A percentile compares a stretch with the other conserved stretches of the same genome.
These are phyloP conservation scores for Eupristina koningsbergeri DNA, from an alignment of 1,140 invertebrate species.

Conservation along the genomic window DNA sequence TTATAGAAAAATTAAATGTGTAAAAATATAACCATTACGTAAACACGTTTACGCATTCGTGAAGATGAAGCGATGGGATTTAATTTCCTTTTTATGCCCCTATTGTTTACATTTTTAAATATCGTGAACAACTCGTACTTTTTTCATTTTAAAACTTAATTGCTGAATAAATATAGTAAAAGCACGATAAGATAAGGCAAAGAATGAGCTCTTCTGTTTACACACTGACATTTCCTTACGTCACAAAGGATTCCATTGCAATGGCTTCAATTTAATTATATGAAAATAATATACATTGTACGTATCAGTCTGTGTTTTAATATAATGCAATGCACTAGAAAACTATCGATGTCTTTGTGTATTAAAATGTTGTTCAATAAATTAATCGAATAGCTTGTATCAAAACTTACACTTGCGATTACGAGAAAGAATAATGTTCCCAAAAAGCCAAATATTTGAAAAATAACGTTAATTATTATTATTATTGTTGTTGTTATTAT, in stretches of 20 bases:
- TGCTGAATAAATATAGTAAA: not conserved
- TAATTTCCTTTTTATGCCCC: not conserved
- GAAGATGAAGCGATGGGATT: not conserved
- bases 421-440: too few species aligned
- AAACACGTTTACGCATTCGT: not conserved
- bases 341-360: not conserved
- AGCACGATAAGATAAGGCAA: not conserved
- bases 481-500: too few species aligned
- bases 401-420: not conserved
- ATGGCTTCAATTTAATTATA: not conserved
- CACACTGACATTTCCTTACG: not conserved
- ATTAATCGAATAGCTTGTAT: not conserved
- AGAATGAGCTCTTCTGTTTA: not conserved
- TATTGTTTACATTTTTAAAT: constrained; percentile 2
- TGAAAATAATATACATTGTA: not conserved
- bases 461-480: too few species aligned
- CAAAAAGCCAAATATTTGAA: too few species aligned
- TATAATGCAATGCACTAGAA: not conserved
- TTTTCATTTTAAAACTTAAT: constrained; percentile 5
- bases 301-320: not conserved
- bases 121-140: not conserved
- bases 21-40: not conserved
- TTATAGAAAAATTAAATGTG: not conserved
- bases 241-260: not conserved
- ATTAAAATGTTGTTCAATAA: not conserved